Evolutionary conservation across 2,888 invertebrate genomes (phyloP).

Genomic region (Cataglyphis cursor): DNA sequence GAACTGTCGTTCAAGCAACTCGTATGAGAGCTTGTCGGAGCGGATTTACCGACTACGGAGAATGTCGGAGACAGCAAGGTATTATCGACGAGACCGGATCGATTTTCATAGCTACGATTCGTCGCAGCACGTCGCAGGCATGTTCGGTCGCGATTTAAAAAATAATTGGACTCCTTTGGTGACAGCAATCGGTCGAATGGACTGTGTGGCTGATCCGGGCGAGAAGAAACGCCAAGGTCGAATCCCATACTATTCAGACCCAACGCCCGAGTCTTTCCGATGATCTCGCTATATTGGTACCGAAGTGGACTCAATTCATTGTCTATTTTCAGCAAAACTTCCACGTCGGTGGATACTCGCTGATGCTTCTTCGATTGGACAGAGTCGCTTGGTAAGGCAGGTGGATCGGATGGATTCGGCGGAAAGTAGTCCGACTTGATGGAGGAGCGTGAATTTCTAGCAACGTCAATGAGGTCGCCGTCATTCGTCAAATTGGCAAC

Average conservation of each 20-base stretch:
- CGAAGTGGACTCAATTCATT: conserved; percentile 75
- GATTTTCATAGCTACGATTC: conserved; percentile 8
- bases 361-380: conserved; percentile 38
- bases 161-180: conserved; percentile 41
- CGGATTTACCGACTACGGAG: conserved; percentile 40
- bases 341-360: conserved; percentile 61
- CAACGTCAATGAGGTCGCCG: conserved; percentile 71
- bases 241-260: conserved; percentile 54
- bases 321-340: conserved; percentile 73
- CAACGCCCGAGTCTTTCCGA: conserved; percentile 72
- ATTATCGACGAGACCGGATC: conserved; percentile 47
- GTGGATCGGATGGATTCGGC: conserved; percentile 60
- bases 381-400: not conserved
- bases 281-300: conserved; percentile 74
- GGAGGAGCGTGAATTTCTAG: conserved; percentile 73
- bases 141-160: conserved; percentile 21
- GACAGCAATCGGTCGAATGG: not conserved
- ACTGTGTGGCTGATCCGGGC: not conserved
- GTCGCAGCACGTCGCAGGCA: conserved; percentile 6
- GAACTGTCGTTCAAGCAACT: conserved; percentile 18
- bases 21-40: conserved; percentile 19
- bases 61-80: conserved; percentile 26
- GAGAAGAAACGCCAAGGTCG: conserved; percentile 17
- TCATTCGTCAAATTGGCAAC: conserved; percentile 45
- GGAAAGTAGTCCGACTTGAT: conserved; percentile 76